Evolutionary conservation across 2,888 invertebrate species (phyloP).

Genomic region (Bellardia pandia): DNA sequence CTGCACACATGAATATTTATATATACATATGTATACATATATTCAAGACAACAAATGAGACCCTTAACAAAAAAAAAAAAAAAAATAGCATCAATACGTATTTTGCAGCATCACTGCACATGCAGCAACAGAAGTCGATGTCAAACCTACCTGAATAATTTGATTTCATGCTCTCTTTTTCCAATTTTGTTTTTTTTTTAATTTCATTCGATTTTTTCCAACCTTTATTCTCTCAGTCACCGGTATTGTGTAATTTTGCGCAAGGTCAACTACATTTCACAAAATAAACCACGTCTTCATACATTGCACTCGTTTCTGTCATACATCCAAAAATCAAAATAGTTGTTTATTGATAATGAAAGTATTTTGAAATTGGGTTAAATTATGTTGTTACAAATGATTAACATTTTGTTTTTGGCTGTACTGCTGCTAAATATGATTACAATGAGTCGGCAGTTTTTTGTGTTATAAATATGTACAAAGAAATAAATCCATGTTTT

Average conservation of each 20-base stretch:
- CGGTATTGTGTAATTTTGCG: conserved; percentile 68
- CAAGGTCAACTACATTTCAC: conserved; percentile 66
- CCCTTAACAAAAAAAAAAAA: conserved; percentile 11
- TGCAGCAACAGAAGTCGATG: background rate
- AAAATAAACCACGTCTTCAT: conserved; percentile 25
- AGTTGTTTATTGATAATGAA: conserved; percentile 44
- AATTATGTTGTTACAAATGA: background rate
- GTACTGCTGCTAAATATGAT: background rate
- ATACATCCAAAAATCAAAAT: conserved; percentile 35
- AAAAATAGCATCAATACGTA: conserved; percentile 19
- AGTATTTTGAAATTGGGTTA: conserved; percentile 32
- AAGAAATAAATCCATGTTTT: background rate
- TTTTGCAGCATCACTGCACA: conserved; percentile 22
- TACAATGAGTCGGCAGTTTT: conserved; percentile 4
- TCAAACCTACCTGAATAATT: conserved; percentile 54
- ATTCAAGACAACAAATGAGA: conserved; percentile 1
- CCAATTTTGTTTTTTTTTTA: background rate
- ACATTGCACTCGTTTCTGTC: conserved; percentile 15
- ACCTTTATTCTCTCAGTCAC: conserved; percentile 34
- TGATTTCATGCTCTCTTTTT: conserved; percentile 27
- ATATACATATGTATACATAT: background rate
- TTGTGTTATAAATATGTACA: background rate
- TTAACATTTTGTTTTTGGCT: conserved; percentile 23
- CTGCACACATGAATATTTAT: background rate
- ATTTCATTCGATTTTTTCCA: conserved; percentile 29